Conservation (phyloP, 2,888 invertebrate genomes). For the Suillia variegata region DNA sequence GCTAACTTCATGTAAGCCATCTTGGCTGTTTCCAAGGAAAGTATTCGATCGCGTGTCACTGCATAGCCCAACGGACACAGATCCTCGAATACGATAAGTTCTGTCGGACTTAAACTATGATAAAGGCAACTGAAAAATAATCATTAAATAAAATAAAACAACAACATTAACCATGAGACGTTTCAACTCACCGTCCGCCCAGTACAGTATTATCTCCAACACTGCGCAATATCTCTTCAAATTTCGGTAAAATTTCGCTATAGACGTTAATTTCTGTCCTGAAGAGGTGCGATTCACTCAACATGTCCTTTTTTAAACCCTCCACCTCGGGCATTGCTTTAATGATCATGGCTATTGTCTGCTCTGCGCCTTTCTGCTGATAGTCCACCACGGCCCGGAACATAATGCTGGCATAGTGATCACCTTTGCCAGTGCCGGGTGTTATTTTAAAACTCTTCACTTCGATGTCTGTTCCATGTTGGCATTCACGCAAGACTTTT, state of each 20-base stretch:
- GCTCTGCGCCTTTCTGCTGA: background rate
- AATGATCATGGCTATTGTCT: background rate
- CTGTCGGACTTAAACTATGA: constrained; percentile 23
- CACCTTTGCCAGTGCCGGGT: constrained; percentile 23
- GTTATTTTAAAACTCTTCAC: constrained; percentile 12
- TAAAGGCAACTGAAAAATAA: constrained; percentile 29
- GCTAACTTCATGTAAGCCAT: constrained; percentile 27
- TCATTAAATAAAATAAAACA: background rate
- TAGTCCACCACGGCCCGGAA: constrained; percentile 22
- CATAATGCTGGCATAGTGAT: no score
- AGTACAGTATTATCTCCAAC: background rate
- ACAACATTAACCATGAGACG: background rate
- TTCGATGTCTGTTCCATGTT: background rate
- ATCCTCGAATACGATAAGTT: constrained; percentile 33
- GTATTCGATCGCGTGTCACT: constrained; percentile 18
- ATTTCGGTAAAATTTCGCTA: background rate
- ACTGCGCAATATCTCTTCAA: background rate
- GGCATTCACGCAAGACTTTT: constrained; percentile 25
- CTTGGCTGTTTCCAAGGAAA: constrained; percentile 22
- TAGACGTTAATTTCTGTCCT: background rate
- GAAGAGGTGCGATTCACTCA: background rate
- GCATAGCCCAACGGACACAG: constrained; percentile 25
- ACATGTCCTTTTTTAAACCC: background rate
- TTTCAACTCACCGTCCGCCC: background rate
- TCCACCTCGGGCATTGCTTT: background rate